These are phyloP conservation scores for Micromussa lordhowensis DNA, from an alignment of 92 coral and sea anemone species.

Conservation along the genomic window DNA sequence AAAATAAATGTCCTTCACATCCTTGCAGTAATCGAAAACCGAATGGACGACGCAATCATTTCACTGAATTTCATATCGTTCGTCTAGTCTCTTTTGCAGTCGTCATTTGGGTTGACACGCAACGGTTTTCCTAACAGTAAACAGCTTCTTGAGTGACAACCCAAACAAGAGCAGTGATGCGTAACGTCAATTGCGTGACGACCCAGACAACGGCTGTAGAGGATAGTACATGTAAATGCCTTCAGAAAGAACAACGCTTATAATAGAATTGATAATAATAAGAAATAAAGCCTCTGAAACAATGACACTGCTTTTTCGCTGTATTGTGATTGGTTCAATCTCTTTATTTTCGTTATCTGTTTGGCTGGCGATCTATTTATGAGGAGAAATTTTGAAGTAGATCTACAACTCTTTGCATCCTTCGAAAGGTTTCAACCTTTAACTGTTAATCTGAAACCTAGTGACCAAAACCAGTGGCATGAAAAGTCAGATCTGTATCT, in stretches of 20 bases:
- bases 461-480: too few relatives aligned
- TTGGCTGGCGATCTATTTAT: too few relatives aligned
- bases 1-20: neutral
- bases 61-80: neutral
- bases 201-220: neutral
- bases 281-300: neutral
- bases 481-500: too few relatives aligned
- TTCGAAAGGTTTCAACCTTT: too few relatives aligned
- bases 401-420: too few relatives aligned
- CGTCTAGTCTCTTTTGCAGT: neutral
- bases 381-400: neutral
- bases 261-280: neutral
- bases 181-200: neutral
- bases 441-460: too few relatives aligned
- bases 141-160: neutral
- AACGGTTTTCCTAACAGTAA: neutral
- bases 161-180: neutral
- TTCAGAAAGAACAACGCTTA: neutral
- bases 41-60: constrained; percentile 1
- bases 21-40: neutral
- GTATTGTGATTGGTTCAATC: neutral
- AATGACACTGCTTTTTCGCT: neutral
- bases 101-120: neutral
- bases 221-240: neutral
- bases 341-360: neutral